phyloP scores from a whole-genome alignment of 2,888 invertebrate genomes.

The Syrphus vitripennis region DNA sequence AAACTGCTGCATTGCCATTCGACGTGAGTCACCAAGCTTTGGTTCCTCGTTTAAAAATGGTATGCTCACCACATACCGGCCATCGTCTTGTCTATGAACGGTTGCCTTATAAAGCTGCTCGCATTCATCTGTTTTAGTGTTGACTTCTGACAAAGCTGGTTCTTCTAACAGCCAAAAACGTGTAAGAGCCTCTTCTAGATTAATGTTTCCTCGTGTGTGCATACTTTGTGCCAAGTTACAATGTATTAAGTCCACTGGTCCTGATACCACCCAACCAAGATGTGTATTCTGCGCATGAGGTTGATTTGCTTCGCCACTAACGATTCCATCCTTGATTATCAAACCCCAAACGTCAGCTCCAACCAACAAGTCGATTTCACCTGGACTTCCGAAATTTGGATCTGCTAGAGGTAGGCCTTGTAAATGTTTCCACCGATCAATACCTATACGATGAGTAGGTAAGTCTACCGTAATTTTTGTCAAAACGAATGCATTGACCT shows the following conservation, averaged over 20 bases:
- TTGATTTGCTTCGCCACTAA: slow-evolving; percentile 15
- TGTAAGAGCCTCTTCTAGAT: slow-evolving; percentile 6
- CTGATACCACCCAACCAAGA: slow-evolving; percentile 16
- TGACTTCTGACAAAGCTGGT: not conserved
- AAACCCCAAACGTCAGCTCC: slow-evolving; percentile 11
- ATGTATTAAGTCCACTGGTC: not conserved
- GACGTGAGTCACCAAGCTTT: slow-evolving; percentile 11
- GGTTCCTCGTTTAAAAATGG: not conserved
- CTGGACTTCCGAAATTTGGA: not conserved
- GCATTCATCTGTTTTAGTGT: not conserved
- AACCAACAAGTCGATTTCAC: slow-evolving; percentile 15
- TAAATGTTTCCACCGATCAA: slow-evolving; percentile 7
- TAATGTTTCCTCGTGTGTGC: not conserved
- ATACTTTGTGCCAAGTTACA: slow-evolving; percentile 4
- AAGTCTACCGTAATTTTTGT: slow-evolving; percentile 4
- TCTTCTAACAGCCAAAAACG: slow-evolving; percentile 23
- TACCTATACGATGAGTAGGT: not conserved
- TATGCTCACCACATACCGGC: slow-evolving; percentile 13
- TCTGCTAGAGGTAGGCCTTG: slow-evolving; percentile 12
- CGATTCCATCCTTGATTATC: slow-evolving; percentile 2
- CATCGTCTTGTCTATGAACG: slow-evolving; percentile 6
- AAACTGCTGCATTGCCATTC: slow-evolving; percentile 1
- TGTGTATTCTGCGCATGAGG: slow-evolving; percentile 39
- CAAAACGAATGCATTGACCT: not conserved
- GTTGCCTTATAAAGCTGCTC: slow-evolving; percentile 1